Evolutionary conservation across 2,888 invertebrate genomes (phyloP), one percentile per base, ranked within the genome.

Genomic region (Epirrhoe tristata): DNA sequence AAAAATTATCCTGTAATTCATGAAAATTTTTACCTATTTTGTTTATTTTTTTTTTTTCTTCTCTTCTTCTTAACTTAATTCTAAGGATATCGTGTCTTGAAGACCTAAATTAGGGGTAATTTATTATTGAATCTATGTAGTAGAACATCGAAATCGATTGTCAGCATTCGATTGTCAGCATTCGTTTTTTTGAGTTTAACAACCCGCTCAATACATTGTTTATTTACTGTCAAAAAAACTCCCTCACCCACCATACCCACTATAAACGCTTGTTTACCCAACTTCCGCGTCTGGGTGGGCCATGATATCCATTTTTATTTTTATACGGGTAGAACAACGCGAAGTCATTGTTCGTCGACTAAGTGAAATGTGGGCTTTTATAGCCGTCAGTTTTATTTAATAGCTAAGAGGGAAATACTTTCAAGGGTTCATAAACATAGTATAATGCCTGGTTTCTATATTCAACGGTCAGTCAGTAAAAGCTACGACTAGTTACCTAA

Each of bases 361-460:
- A 77, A 79, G 78, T 77, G 78, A 77, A 72, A 75, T 68, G 72
- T 74, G 76, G 78, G 74, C 63, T 75, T 68, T 77, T 81, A 82
- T 84, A 66, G 46, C 57, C 10, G 10, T 17, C 50, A 51, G 31
- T 14, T 46, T 7, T 6, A 43, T 12, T 43, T 43, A 43, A 43
- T 43, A 43, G 39, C 39, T 12, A 43, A 36, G 36, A 8, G 10
- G 7, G 3, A 43, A 43, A 10, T 12, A 12, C 4, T 43, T 43
- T 43, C 12, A 2, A 3, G 39, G 12, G 12, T 12, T 4, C 10
- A 5, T 12, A 12, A 12, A 12, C 8, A 10, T 39, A 8, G 32
- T 5, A 8, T 36, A 39, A 12, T 39, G 10, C 1, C 8, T 36
- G 6, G 10, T 12, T 1, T 10, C 7, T 10, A 5, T 3, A 39